phyloP scores from a whole-genome alignment of 2,113 vertebrate genomes.

The Hemicordylus capensis region DNA sequence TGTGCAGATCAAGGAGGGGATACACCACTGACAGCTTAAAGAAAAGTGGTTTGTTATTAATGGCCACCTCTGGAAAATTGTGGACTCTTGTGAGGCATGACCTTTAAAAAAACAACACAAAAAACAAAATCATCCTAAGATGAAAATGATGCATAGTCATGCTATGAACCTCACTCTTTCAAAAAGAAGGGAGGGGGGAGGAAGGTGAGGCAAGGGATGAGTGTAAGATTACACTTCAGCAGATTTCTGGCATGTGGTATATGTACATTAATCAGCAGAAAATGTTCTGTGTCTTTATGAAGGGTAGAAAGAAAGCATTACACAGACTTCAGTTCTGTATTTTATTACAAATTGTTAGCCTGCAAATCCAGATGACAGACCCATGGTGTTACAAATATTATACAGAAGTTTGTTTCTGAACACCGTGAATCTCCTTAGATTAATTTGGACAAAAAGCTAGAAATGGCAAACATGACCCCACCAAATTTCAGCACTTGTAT shows the following conservation, averaged over 20 bases:
- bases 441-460: background rate
- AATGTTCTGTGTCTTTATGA: background rate
- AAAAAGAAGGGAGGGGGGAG: too few relatives aligned
- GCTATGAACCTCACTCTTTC: background rate
- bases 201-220: background rate
- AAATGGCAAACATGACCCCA: too few relatives aligned
- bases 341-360: background rate
- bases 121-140: background rate
- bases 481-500: too few relatives aligned
- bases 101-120: too few relatives aligned
- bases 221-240: background rate
- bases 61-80: background rate
- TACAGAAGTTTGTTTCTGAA: too few relatives aligned
- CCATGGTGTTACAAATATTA: background rate
- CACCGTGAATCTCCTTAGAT: too few relatives aligned
- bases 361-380: background rate
- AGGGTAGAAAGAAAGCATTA: too few relatives aligned
- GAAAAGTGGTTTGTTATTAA: background rate
- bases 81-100: background rate
- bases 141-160: background rate
- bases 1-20: constrained; percentile 13
- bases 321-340: background rate
- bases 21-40: background rate
- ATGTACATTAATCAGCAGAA: background rate
- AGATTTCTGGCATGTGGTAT: background rate